Percentiles rank a stretch among this genome's conserved stretches.
Evolutionary conservation across 2,888 invertebrate genomes (phyloP).

Genomic region (Marronus borbonicus): DNA sequence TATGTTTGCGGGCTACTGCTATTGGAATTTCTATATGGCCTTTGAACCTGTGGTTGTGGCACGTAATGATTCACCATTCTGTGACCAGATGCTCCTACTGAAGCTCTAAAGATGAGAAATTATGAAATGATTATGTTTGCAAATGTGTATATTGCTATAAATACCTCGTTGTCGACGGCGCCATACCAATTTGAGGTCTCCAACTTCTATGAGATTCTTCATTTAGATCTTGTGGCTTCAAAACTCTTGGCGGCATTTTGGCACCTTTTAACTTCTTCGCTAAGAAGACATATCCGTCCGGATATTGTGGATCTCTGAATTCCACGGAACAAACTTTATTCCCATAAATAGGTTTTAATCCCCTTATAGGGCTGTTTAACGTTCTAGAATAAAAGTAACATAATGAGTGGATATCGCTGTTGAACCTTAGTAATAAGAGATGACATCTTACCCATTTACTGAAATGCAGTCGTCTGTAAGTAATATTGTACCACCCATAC

Average conservation of each 20-base stretch:
- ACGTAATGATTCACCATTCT: constrained; percentile 80
- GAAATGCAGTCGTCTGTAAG: constrained; percentile 77
- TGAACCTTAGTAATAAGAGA: too few species aligned
- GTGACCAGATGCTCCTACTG: constrained; percentile 80
- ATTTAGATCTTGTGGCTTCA: constrained; percentile 84
- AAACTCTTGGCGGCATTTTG: constrained; percentile 80
- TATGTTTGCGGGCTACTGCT: constrained; percentile 4
- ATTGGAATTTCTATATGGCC: constrained; percentile 22
- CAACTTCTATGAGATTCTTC: constrained; percentile 80
- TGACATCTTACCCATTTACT: constrained; percentile 76
- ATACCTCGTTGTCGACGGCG: constrained; percentile 65
- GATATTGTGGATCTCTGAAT: constrained; percentile 86
- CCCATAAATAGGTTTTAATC: constrained; percentile 59
- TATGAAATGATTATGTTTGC: constrained; percentile 24
- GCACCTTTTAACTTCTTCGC: constrained; percentile 79
- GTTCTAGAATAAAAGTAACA: constrained; percentile 68
- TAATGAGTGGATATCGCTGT: constrained; percentile 26
- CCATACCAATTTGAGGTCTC: constrained; percentile 83
- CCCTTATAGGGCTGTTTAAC: constrained; percentile 64
- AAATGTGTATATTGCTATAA: background rate
- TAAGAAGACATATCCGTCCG: constrained; percentile 83
- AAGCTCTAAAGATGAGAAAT: constrained; percentile 71
- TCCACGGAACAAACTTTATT: constrained; percentile 79
- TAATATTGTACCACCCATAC: constrained; percentile 87
- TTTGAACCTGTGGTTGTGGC: constrained; percentile 51